Base-by-base conservation (phyloP, 2,888 invertebrate genomes). In the Cosmopolites sordidus region DNA sequence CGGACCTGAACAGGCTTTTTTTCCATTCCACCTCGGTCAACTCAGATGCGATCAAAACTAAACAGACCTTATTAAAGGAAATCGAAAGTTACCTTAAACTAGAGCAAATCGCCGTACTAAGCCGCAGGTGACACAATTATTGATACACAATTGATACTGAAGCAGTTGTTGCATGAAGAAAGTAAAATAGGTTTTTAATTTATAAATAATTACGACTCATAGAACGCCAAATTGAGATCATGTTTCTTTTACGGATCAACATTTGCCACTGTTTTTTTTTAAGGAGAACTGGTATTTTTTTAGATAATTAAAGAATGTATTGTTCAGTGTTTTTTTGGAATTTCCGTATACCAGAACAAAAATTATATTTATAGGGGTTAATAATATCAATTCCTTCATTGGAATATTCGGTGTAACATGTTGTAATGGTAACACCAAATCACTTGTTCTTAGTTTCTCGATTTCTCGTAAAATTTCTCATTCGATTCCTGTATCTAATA, bases 91-190 rank as follows among this genome's bases (percentile, higher is more conserved):
- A 56, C 49, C 47, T 56, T 49, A 56, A 56, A 56, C 56, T 56
- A 43, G 56, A 56, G 46, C 56, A 56, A 56, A 56, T 51, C 56
- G 44, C 52, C 49, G 45, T 43, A 46, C 52, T 52, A 52, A 52
- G 56, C 56, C 56, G 42, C 52, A 39, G 56, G 56, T 56, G 56
- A 56, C 56, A 56, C 56, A 56, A 56, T 56, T 56, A 56, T 56
- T 49, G 56, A 56, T 56, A 43, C 56, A 33, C 56, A 56, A 56
- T 56, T 56, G 56, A 56, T 56, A 56, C 40, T 42, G 56, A 43
- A 39, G 43, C 39, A 4, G 33, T 12, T 33, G 52, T 53, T 56
- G 56, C 56, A 46, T 49, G 46, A 52, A 48, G 33, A 48, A 38
- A 46, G 43, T 39, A 56, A 56, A 56, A 53, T 53, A 43, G 49